Evolutionary conservation across 1,140 invertebrate genomes (phyloP).

Genomic region (Heterodera carotae): DNA sequence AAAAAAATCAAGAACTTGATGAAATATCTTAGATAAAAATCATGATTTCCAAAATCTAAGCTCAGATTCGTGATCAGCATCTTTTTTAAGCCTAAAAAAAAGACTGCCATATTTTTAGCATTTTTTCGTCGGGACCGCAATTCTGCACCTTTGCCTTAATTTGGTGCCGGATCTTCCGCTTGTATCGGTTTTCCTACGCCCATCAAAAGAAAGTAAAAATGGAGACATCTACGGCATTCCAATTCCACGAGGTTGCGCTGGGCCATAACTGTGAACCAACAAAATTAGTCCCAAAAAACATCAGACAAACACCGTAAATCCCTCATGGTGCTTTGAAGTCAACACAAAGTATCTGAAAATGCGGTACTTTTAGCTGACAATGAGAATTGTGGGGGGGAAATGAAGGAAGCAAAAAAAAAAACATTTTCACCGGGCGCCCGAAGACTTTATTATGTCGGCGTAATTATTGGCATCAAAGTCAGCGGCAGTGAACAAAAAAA

Average conservation of each 20-base stretch:
- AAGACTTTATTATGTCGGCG: constrained; percentile 50
- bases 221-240: constrained; percentile 80
- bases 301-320: constrained; percentile 72
- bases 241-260: constrained; percentile 80
- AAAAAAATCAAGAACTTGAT: no score
- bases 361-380: no score
- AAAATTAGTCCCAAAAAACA: neutral
- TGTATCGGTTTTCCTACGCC: no score
- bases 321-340: constrained; percentile 91
- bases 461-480: constrained; percentile 57
- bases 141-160: no score
- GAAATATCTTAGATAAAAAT: no score
- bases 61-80: no score
- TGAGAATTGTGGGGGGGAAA: neutral
- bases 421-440: constrained; percentile 47
- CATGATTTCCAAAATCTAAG: no score
- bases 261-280: constrained; percentile 73
- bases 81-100: no score
- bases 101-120: no score
- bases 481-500: constrained; percentile 54
- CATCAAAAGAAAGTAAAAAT: neutral
- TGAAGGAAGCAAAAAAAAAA: neutral
- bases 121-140: no score
- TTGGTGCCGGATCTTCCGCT: no score
- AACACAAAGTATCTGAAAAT: constrained; percentile 76